Percentiles rank a stretch among this genome's conserved stretches.
These are phyloP conservation scores for Meghimatium bilineatum DNA, from an alignment of 2,888 invertebrate genomes.

Conservation along the genomic window DNA sequence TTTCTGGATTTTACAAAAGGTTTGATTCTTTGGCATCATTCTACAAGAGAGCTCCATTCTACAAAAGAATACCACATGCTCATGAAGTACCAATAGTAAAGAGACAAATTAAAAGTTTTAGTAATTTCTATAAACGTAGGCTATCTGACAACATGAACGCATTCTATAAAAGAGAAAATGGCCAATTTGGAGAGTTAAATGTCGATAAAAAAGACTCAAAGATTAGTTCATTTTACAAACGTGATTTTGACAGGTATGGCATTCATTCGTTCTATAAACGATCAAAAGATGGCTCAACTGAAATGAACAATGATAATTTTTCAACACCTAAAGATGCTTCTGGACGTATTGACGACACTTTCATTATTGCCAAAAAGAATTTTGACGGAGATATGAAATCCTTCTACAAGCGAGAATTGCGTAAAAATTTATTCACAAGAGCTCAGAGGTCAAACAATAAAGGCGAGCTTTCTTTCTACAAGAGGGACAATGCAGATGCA, in stretches of 20 bases:
- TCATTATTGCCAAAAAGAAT: too few relatives aligned
- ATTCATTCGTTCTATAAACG: background rate
- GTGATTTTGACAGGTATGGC: background rate
- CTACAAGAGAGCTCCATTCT: background rate
- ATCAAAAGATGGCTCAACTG: background rate
- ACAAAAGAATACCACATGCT: background rate
- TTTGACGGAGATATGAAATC: too few relatives aligned
- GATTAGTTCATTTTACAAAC: background rate
- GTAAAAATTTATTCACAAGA: too few relatives aligned
- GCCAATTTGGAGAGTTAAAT: background rate
- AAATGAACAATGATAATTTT: background rate
- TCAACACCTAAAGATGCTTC: background rate
- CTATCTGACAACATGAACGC: background rate
- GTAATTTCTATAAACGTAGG: background rate
- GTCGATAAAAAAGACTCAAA: background rate
- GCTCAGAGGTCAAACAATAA: too few relatives aligned
- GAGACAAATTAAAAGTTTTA: background rate
- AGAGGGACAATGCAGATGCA: background rate
- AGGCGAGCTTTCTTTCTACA: background rate
- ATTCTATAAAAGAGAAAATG: background rate
- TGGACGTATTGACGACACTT: background rate
- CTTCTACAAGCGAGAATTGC: too few relatives aligned
- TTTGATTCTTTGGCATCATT: background rate
- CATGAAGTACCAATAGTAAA: background rate
- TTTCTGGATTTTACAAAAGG: constrained; percentile 12